phyloP scores from a whole-genome alignment of 2,888 invertebrate species.

The Protophormia terraenovae region DNA sequence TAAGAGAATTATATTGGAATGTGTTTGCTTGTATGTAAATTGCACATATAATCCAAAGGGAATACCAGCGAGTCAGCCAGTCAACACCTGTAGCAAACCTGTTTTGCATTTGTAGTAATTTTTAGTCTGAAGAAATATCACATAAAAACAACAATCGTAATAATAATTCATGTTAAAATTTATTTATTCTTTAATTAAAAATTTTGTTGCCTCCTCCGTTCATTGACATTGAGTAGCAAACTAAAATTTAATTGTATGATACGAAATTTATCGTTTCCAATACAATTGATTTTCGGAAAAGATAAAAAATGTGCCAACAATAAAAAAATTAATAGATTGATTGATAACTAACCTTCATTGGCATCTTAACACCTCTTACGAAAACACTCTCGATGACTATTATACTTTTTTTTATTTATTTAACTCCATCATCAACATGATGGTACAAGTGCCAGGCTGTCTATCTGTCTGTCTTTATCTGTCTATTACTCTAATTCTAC shows the following conservation, averaged over 20 bases:
- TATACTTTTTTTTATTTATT: neutral
- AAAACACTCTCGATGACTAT: neutral
- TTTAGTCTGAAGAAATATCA: neutral
- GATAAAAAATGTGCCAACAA: too few relatives aligned
- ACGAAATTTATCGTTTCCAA: neutral
- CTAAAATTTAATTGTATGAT: neutral
- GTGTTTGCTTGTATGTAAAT: neutral
- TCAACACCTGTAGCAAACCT: slow-evolving; percentile 44
- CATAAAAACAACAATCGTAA: neutral
- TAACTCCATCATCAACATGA: neutral
- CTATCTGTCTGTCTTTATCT: neutral
- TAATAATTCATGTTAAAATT: neutral
- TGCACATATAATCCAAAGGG: neutral
- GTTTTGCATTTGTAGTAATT: neutral
- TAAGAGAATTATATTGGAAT: neutral
- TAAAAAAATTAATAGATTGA: neutral
- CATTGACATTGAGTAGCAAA: slow-evolving; percentile 33
- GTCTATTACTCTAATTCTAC: neutral
- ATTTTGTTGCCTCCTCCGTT: slow-evolving; percentile 4
- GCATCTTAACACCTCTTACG: neutral
- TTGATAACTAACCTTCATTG: neutral
- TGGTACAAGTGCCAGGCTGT: neutral
- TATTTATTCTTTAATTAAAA: slow-evolving; percentile 21
- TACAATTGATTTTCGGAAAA: neutral
- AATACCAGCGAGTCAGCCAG: neutral